Percentiles rank a stretch among this genome's conserved stretches.
These are phyloP conservation scores for Ondatra zibethicus DNA, from an alignment of 2,113 vertebrate genomes.

Conservation along the genomic window DNA sequence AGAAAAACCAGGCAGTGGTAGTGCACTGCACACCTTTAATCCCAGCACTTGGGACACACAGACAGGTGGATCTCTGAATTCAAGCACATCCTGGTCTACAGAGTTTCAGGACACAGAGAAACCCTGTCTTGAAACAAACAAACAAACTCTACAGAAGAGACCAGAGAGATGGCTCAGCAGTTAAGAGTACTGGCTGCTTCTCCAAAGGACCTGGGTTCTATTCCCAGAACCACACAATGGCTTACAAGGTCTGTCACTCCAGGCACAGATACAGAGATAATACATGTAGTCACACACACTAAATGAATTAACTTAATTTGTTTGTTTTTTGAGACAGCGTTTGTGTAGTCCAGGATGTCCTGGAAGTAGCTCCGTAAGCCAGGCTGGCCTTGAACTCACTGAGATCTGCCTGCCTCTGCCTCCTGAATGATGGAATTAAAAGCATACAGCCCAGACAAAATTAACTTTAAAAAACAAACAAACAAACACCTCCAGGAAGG, in stretches of 20 bases:
- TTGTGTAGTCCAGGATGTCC: neutral
- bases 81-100: neutral
- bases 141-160: too few relatives aligned
- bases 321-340: neutral
- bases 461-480: neutral
- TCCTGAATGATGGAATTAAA: neutral
- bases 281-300: neutral
- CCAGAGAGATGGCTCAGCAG: neutral
- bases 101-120: neutral
- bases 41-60: neutral
- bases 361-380: neutral
- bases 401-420: neutral
- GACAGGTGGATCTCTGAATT: neutral
- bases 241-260: neutral
- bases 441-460: neutral
- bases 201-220: neutral
- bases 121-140: neutral
- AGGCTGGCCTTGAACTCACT: neutral
- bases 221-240: neutral
- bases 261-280: neutral
- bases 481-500: neutral
- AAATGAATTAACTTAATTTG: neutral
- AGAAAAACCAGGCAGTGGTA: neutral
- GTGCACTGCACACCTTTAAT: neutral
- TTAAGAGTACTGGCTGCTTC: neutral